phyloP scores from a whole-genome alignment of 1,140 invertebrate genomes.

The Sipha flava region DNA sequence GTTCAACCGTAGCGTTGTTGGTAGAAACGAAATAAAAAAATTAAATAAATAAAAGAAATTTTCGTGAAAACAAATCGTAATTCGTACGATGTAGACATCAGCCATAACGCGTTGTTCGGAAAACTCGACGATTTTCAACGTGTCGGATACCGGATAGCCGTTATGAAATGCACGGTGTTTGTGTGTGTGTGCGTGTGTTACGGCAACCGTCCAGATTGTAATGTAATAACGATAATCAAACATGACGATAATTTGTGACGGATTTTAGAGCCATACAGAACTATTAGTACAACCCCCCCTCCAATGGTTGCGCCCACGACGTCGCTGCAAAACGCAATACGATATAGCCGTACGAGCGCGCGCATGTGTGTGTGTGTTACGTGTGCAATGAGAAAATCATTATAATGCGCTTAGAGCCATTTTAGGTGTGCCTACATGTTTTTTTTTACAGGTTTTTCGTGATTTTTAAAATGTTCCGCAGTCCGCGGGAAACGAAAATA shows the following conservation, averaged over 20 bases:
- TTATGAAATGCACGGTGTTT: neutral
- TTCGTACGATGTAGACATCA: neutral
- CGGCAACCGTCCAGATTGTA: neutral
- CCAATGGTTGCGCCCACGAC: neutral
- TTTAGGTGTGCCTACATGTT: too few species aligned
- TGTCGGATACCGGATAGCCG: neutral
- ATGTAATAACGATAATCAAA: conserved; percentile 27
- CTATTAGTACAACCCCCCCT: neutral
- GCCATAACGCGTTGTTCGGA: neutral
- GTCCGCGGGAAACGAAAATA: too few species aligned
- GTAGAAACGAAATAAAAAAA: too few species aligned
- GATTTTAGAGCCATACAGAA: neutral
- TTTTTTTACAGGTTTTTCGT: too few species aligned
- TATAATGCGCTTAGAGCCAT: too few species aligned
- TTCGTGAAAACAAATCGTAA: neutral
- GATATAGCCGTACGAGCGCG: too few species aligned
- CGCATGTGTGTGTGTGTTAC: too few species aligned
- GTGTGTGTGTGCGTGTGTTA: neutral
- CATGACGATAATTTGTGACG: conserved; percentile 31
- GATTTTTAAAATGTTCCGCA: too few species aligned
- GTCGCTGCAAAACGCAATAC: too few species aligned
- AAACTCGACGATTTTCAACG: neutral
- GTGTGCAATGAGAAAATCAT: neutral
- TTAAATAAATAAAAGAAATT: neutral
- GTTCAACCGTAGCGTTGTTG: too few species aligned